phyloP scores from a whole-genome alignment of 2,888 invertebrate species.

The Nomada goodeniana region DNA sequence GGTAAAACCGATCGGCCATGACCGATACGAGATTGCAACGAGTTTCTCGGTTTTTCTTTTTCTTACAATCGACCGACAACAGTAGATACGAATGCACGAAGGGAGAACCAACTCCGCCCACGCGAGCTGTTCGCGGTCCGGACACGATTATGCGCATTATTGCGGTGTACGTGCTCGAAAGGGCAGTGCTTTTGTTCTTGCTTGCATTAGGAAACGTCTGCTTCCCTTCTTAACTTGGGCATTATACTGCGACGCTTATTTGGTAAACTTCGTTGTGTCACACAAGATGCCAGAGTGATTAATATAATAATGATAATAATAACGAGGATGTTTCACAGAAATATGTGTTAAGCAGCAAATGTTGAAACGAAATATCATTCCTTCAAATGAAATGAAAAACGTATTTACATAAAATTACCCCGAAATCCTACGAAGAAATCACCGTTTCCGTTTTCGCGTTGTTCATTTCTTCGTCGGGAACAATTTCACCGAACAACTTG shows the following conservation, averaged over 20 bases:
- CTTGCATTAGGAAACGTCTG: neutral
- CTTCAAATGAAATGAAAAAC: constrained; percentile 14
- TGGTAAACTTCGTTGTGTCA: neutral
- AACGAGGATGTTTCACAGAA: no score
- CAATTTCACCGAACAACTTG: neutral
- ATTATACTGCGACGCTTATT: neutral
- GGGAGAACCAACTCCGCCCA: constrained; percentile 62
- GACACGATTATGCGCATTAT: constrained; percentile 42
- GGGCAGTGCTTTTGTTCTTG: constrained; percentile 42
- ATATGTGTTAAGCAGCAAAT: no score
- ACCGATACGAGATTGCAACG: constrained; percentile 71
- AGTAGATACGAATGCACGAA: constrained; percentile 41
- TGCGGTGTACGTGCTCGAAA: constrained; percentile 31
- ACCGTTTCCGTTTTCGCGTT: constrained; percentile 33
- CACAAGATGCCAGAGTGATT: neutral
- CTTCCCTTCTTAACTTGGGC: constrained; percentile 2
- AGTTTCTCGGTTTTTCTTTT: constrained; percentile 65
- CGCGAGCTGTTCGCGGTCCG: constrained; percentile 36
- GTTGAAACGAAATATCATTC: no score
- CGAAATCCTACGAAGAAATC: constrained; percentile 2
- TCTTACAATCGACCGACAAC: constrained; percentile 35
- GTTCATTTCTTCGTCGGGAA: neutral
- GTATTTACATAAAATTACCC: no score
- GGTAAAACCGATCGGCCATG: constrained; percentile 73
- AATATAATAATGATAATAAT: no score